Base-by-base conservation (phyloP, 2,888 invertebrate species). In the Caenorhabditis sp. region DNA sequence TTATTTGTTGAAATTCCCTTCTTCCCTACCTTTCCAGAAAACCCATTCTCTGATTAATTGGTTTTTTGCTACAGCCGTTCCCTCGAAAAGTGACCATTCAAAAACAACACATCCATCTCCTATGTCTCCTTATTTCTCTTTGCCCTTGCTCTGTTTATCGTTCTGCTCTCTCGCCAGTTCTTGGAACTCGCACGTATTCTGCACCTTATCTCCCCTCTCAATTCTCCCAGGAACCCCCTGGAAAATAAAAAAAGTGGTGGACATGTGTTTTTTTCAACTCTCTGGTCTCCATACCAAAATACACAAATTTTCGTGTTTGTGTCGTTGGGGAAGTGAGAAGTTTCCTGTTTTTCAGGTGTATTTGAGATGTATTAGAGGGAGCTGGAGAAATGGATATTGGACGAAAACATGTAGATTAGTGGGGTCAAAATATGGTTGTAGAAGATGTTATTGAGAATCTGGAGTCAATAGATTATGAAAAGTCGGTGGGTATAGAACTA, bases 181-280 rank as follows among this genome's bases (percentile, higher is more conserved):
- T 31, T n/a, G 31, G 31, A 58, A 58, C 58, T 31, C 54, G 63
- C 44, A 47, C 63, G 63, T 63, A 63, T 63, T 28, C 3, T 44
- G 63, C 44, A 63, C 63, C 44, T 63, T 63, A 54, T 63, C 41
- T 24, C 24, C 19, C 24, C 28, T n/a, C 22, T 47, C 61, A 41
- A 63, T 63, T 44, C 44, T 63, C 63, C 41, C 61, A 63, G 61
- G 31, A 41, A 35, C 24, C 19, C 61, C n/a, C 24, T 14, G n/a
- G 61, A 54, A 54, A 10, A 59, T 16, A 44, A 44, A 44, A 14
- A 44, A 47, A n/a, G 19, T 47, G 7, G n/a, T n/a, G 26, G 54
- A 26, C 49, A 19, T 49, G 49, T 49, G 6, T 38, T 38, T 38
- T 38, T 38, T 6, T 2, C 6, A 31, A 31, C 31, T 31, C n/a